Conservation (phyloP, 2,888 invertebrate species). For the Bellardia pandia region DNA sequence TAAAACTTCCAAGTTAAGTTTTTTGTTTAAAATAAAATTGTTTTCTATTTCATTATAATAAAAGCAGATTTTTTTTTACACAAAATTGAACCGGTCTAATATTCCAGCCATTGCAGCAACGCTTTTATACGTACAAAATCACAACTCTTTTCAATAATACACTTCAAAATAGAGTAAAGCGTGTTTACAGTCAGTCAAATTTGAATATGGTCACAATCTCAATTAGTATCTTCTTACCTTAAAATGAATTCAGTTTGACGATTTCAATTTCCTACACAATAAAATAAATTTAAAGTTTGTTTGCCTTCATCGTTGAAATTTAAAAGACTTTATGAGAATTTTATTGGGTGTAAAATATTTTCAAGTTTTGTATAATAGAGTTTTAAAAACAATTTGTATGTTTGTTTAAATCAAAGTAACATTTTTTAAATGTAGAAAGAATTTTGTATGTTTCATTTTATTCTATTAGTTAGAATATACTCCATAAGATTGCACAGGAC, state of each 20-base stretch:
- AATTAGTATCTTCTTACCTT: background rate
- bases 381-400: conserved; percentile 65
- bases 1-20: no score
- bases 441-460: conserved; percentile 55
- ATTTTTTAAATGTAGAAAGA: conserved; percentile 47
- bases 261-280: background rate
- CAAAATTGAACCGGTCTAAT: conserved; percentile 17
- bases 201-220: background rate
- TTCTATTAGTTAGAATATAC: conserved; percentile 57
- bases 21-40: no score
- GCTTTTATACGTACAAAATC: conserved; percentile 10
- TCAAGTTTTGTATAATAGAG: conserved; percentile 58
- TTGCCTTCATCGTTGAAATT: background rate
- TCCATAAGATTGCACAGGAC: conserved; percentile 54
- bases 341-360: conserved; percentile 14
- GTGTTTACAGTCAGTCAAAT: background rate
- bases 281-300: background rate
- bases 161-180: conserved; percentile 20
- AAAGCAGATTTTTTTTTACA: background rate
- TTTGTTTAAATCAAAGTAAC: conserved; percentile 63
- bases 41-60: no score
- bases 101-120: conserved; percentile 13
- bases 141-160: conserved; percentile 36
- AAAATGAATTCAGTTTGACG: background rate
- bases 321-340: conserved; percentile 6